Base-by-base conservation (phyloP, 2,888 invertebrate species). In the Cylloceria caligata region DNA sequence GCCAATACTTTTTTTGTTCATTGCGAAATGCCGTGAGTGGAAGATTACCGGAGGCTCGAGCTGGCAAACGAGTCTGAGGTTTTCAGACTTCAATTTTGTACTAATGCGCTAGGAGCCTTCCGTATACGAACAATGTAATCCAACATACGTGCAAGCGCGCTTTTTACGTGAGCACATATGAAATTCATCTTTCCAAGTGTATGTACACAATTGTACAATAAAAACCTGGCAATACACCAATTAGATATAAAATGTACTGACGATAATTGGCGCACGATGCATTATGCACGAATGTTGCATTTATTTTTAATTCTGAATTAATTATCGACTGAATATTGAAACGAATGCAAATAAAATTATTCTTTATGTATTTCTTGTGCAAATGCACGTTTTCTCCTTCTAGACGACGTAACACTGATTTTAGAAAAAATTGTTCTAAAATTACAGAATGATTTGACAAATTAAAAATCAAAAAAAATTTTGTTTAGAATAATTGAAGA, bases 31-130 rank as follows among this genome's bases (percentile, higher is more conserved):
- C 36, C 45, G 68, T 30, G 78, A 78, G 71, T 72, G 55, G 52
- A 78, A 78, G 65, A 78, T 78, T 78, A 62, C 76, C 69, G 62
- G 62, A 52, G 68, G 69, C 64, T 49, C 64, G 55, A 69, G 60
- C 39, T 2, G 39, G 52, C 24, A 36, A 52, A 36, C n/a, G 30
- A 39, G 52, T 30, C 42, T 42, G 47, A 62, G 64, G 36, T 73
- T 73, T 73, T 60, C 60, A 39, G 52, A 64, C 73, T 52, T 39
- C 73, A 39, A 62, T 73, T 52, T 47, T 30, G 47, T 21, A 64
- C 11, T 36, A 42, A 16, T 57, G 30, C 57, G 34, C 27, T 55
- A n/a, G 24, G 57, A 71, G 47, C 39, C 39, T 62, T 65, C 36
- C 6, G 34, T 36, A 36, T 49, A 39, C 7, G 47, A 77, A 78